Conservation (phyloP, 2,797 vertebrate species). For the Salarias fasciatus region DNA sequence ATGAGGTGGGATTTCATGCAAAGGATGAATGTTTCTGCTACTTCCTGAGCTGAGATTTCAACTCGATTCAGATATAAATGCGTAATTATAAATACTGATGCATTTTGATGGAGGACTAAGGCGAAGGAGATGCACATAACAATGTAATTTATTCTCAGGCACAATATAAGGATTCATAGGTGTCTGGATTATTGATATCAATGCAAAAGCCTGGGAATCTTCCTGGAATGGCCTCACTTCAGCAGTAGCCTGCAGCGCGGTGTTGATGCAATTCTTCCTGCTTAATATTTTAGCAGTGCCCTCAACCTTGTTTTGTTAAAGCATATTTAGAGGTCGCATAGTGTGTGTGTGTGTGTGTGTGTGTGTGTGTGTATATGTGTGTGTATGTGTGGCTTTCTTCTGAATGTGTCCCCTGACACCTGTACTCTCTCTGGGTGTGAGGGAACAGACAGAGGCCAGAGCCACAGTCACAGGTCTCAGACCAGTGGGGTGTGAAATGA, state of each 20-base stretch:
- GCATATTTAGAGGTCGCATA: constrained; percentile 65
- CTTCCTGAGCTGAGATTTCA: too few relatives aligned
- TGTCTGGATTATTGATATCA: not conserved
- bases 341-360: constrained; percentile 37
- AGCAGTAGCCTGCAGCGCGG: constrained; percentile 23
- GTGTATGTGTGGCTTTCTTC: constrained; percentile 45
- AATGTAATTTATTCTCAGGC: constrained; percentile 6
- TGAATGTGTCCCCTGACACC: constrained; percentile 72
- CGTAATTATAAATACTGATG: too few relatives aligned
- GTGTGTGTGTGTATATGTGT: constrained; percentile 33
- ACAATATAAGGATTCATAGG: constrained; percentile 19
- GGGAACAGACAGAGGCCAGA: constrained; percentile 74
- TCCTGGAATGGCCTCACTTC: constrained; percentile 25
- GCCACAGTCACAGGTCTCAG: constrained; percentile 79
- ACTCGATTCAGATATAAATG: too few relatives aligned
- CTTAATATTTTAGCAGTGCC: constrained; percentile 66
- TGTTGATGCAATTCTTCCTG: constrained; percentile 53
- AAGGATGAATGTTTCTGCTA: constrained; percentile 15
- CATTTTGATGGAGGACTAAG: constrained; percentile 20
- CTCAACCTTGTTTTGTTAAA: constrained; percentile 49
- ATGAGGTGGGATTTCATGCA: constrained; percentile 10
- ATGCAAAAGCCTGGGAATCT: constrained; percentile 14
- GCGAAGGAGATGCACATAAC: constrained; percentile 3
- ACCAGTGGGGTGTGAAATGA: constrained; percentile 83
- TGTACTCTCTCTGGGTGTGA: constrained; percentile 73